phyloP scores from a whole-genome alignment of 2,888 invertebrate species.

The Ormyrus rosae region DNA sequence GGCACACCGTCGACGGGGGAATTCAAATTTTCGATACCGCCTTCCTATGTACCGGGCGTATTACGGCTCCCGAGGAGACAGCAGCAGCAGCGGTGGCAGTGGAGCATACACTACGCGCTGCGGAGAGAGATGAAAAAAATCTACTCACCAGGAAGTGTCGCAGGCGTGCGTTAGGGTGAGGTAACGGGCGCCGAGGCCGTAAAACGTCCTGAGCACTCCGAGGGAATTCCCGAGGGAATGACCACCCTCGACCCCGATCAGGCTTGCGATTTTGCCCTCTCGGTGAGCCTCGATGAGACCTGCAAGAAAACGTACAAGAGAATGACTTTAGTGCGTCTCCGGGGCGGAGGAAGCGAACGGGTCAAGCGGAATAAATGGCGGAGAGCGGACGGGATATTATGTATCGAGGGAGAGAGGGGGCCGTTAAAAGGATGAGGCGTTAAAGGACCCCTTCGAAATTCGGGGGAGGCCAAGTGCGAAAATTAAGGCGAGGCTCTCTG shows the following conservation, averaged over 20 bases:
- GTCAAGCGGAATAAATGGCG: slow-evolving; percentile 11
- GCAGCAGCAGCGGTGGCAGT: not conserved
- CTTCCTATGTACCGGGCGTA: not conserved
- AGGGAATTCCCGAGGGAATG: slow-evolving; percentile 94
- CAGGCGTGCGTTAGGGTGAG: slow-evolving; percentile 95
- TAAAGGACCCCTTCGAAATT: not conserved
- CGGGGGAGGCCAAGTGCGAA: too few relatives aligned
- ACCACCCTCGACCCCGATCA: slow-evolving; percentile 95
- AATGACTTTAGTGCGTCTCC: not conserved
- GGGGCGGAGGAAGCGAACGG: not conserved
- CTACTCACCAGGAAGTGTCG: slow-evolving; percentile 88
- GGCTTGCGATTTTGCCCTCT: slow-evolving; percentile 87
- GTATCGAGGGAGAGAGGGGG: too few relatives aligned
- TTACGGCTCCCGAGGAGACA: not conserved
- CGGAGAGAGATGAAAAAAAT: not conserved
- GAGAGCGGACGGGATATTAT: not conserved
- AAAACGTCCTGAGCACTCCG: slow-evolving; percentile 91
- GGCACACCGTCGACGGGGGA: not conserved
- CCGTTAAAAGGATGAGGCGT: not conserved
- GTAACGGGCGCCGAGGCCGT: slow-evolving; percentile 91
- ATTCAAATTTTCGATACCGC: slow-evolving; percentile 30
- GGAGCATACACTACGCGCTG: too few relatives aligned
- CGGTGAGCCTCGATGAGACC: slow-evolving; percentile 85
- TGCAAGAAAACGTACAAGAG: slow-evolving; percentile 61
- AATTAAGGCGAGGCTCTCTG: too few relatives aligned